Evolutionary conservation across 2,113 vertebrate species (phyloP), one percentile per base, ranked within the genome.

Genomic region (Chaetodon trifascialis): DNA sequence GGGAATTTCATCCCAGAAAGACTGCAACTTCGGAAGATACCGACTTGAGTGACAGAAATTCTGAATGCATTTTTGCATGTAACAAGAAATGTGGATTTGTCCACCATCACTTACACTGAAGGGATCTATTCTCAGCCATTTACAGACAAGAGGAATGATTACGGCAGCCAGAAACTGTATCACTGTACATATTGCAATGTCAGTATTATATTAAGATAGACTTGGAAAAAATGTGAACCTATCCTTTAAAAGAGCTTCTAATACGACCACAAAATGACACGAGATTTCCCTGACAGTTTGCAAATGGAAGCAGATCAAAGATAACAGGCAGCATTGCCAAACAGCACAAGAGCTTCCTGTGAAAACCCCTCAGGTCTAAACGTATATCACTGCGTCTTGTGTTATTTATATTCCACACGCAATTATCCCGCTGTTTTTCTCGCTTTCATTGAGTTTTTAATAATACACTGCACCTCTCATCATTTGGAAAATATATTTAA

Each of bases 291-390:
- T 70, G 79, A 84, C 75, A 90, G 79, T 70, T 68, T 72, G 75
- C 83, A 80, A 69, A 68, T 65, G 75, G n/a, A 83, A 71, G 66
- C 47, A 86, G 75, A 80, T 78, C 46, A 86, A 76, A 82, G 66
- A 25, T 51, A 55, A 64, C 15, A 46, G 12, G 21, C 52, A 44
- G 21, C 25, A 40, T 60, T 15, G 17, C 23, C 47, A 63, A 80
- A 51, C 14, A 66, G 8, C 36, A 64, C 40, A 58, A 63, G 30
- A 52, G 42, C 52, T 62, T 46, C 46, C 66, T 67, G 60, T 67
- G 59, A 73, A 47, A 60, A 51, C 51, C 51, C 58, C 40, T 15
- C 44, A 36, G 21, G 44, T 56, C 21, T 67, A 42, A 76, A 54
- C 59, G 19, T 44, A 36, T 5, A 23, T 11, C 19, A 59, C 7